These are phyloP conservation scores for Folsomia candida DNA, from an alignment of 2,888 invertebrate species.

Conservation along the genomic window DNA sequence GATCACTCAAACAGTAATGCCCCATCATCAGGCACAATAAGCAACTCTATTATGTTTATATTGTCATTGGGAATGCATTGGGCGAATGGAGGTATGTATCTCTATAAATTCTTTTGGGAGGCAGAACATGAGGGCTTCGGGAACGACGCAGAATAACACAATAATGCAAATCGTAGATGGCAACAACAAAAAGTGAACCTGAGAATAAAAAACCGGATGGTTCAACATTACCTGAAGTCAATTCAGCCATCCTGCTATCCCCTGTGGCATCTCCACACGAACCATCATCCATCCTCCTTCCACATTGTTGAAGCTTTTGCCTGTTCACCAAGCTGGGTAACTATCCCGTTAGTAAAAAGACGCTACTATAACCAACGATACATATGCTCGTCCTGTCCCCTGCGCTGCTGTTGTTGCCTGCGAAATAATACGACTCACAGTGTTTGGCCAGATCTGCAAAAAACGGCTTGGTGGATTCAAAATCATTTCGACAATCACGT, in stretches of 20 bases:
- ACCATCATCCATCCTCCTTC: background rate
- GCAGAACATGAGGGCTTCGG: background rate
- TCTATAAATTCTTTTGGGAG: background rate
- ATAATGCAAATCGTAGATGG: constrained; percentile 14
- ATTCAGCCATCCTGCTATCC: constrained; percentile 4
- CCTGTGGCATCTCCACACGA: background rate
- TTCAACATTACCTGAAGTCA: constrained; percentile 1
- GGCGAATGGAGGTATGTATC: too few relatives aligned
- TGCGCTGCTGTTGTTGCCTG: background rate
- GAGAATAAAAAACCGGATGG: constrained; percentile 18
- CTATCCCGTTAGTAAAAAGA: constrained; percentile 16
- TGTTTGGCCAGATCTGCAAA: background rate
- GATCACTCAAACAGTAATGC: too few relatives aligned
- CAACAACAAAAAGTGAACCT: background rate
- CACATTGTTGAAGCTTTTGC: constrained; percentile 4
- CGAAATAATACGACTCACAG: background rate
- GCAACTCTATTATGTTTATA: too few relatives aligned
- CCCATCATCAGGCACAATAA: too few relatives aligned
- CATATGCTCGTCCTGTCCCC: background rate
- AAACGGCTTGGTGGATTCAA: background rate
- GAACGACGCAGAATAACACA: constrained; percentile 6
- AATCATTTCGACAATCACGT: background rate
- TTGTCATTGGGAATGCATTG: too few relatives aligned
- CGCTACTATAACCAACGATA: constrained; percentile 7
- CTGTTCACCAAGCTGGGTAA: constrained; percentile 2